Conservation (phyloP, 2,797 vertebrate genomes). For the Labeo calbasu region DNA sequence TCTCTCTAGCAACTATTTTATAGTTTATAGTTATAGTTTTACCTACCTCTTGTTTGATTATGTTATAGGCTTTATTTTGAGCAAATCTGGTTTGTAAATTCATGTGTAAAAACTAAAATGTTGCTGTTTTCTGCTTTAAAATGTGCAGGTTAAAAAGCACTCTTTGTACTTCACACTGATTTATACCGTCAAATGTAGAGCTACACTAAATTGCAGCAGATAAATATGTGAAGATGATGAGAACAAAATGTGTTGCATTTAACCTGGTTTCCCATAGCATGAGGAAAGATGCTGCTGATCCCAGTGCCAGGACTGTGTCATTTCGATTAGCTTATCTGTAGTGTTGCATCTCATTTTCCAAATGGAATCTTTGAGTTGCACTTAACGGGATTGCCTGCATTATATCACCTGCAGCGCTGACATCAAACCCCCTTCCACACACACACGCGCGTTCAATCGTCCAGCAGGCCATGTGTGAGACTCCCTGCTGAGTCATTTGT, state of each 20-base stretch:
- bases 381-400: slow-evolving; percentile 64
- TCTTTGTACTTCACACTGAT: not conserved
- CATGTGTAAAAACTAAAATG: not conserved
- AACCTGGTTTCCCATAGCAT: slow-evolving; percentile 28
- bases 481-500: slow-evolving; percentile 43
- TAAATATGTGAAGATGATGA: not conserved
- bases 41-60: not conserved
- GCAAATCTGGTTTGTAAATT: not conserved
- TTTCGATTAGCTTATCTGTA: slow-evolving; percentile 57
- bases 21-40: not conserved
- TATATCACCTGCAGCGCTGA: slow-evolving; percentile 54
- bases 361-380: slow-evolving; percentile 61
- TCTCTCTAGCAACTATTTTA: not conserved
- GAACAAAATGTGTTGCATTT: not conserved
- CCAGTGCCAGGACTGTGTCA: slow-evolving; percentile 40
- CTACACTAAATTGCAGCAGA: not conserved
- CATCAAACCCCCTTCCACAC: slow-evolving; percentile 9
- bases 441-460: slow-evolving; percentile 1
- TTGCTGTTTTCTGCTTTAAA: not conserved
- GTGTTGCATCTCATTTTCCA: slow-evolving; percentile 56
- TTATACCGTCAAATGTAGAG: not conserved
- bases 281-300: slow-evolving; percentile 39
- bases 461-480: slow-evolving; percentile 22
- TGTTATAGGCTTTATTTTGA: not conserved
- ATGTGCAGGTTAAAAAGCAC: not conserved